Base-by-base conservation (phyloP, 2,797 vertebrate species). In the Onychomys torridus region DNA sequence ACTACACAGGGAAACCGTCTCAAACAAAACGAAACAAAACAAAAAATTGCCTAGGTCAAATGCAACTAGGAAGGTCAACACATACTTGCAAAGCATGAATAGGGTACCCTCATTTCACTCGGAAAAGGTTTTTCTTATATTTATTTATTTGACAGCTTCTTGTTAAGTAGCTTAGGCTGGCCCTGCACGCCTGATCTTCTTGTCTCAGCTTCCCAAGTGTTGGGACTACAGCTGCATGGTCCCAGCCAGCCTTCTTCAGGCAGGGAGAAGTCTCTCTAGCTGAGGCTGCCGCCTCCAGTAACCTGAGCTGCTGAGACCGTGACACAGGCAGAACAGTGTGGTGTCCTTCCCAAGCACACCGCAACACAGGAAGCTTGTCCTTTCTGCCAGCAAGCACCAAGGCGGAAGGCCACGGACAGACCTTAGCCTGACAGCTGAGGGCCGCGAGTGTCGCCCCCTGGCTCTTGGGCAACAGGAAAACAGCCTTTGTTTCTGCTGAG, bases 401-500 rank as follows among this genome's bases (percentile, higher is more conserved):
- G 21, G 11, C 32, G 9, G 43, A 77, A 34, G n/a, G 32, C n/a
- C 52, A 1, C 16, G 27, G 61, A 46, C 46, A 12, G 19, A 34
- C 75, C 43, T 79, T 5, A 40, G 83, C 32, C 43, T 0, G 71
- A 75, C 67, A 52, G 57, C 89, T 23, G 16, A 83, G 37, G n/a
- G 61, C 34, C 12, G 7, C 2, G 19, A 46, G 90, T 0, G 0
- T 16, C 46, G 83, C 12, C 0, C 43, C 43, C 9, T 23, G 16
- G 89, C 25, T 71, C 71, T 46, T 32, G 37, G 61, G 69, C 34
- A 77, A 94, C 19, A 93, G 71, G 57, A 92, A 94, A 83, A 96
- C 40, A 79, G 83, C 25, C 94, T 49, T 67, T 43, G 37, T 96
- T 92, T 97, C 65, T 93, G 96, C 96, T 96, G 29, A 96, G 94